Conservation (phyloP, 2,797 vertebrate genomes). For the Anolis apletophallus region DNA sequence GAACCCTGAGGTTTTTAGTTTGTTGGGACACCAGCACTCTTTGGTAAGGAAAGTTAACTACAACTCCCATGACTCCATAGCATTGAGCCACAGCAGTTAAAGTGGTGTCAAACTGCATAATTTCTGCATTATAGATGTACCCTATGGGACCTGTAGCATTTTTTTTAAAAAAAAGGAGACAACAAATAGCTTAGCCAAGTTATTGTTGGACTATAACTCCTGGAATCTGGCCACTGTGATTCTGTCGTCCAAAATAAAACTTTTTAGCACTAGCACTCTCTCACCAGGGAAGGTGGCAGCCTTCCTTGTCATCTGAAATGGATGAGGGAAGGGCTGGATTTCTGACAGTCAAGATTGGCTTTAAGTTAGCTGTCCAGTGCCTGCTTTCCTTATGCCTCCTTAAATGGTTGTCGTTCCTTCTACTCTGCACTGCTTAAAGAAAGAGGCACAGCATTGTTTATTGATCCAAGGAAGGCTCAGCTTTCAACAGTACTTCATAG, state of each 20-base stretch:
- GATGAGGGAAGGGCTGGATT: too few relatives aligned
- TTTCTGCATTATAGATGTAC: too few relatives aligned
- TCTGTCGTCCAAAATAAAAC: not conserved
- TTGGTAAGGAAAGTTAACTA: too few relatives aligned
- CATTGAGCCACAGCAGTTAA: too few relatives aligned
- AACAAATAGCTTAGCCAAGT: too few relatives aligned
- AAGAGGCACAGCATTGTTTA: not conserved
- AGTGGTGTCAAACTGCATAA: too few relatives aligned
- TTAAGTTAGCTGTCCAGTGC: not conserved
- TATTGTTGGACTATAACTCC: not conserved
- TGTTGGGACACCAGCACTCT: too few relatives aligned
- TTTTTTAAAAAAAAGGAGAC: too few relatives aligned
- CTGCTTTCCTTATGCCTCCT: conserved; percentile 4
- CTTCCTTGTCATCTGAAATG: not conserved
- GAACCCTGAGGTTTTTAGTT: too few relatives aligned
- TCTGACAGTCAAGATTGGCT: not conserved
- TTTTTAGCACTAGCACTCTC: not conserved
- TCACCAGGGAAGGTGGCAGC: not conserved
- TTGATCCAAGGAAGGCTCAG: not conserved
- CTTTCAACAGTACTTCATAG: not conserved
- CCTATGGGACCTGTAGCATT: too few relatives aligned
- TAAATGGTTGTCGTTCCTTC: not conserved
- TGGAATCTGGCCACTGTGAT: not conserved
- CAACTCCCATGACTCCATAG: too few relatives aligned
- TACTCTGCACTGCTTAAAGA: not conserved